phyloP scores from a whole-genome alignment of 23 tunicate genomes.

The Oikopleura dioica region DNA sequence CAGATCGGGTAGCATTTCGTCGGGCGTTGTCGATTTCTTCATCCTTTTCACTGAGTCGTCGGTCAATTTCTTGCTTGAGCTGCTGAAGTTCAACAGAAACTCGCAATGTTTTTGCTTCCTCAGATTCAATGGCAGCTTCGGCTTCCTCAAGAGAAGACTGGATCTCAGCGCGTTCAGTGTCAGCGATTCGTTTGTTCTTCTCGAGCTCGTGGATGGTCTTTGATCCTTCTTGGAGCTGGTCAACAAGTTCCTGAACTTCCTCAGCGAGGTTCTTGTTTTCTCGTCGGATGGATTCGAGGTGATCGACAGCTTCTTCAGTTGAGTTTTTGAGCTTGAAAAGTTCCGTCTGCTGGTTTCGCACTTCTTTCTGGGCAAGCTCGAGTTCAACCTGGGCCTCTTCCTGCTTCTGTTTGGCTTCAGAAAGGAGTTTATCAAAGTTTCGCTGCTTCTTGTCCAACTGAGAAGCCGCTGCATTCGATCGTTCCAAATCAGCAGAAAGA shows the following conservation, averaged over 20 bases:
- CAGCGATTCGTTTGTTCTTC: slow-evolving; percentile 35
- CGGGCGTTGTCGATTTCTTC: slow-evolving; percentile 83
- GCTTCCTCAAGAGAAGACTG: too few relatives aligned
- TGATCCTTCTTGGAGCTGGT: too few relatives aligned
- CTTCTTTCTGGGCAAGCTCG: slow-evolving; percentile 71
- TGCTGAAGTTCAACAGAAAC: too few relatives aligned
- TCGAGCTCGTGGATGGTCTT: too few relatives aligned
- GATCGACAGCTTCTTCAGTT: slow-evolving; percentile 70
- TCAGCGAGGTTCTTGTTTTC: too few relatives aligned
- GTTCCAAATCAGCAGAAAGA: slow-evolving; percentile 45
- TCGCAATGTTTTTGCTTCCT: too few relatives aligned
- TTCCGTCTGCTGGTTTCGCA: slow-evolving; percentile 49
- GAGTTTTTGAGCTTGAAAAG: slow-evolving; percentile 75
- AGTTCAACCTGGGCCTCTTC: slow-evolving; percentile 66
- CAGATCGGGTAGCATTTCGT: slow-evolving; percentile 45
- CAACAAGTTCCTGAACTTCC: too few relatives aligned
- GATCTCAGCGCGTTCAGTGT: too few relatives aligned
- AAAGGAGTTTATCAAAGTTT: too few relatives aligned
- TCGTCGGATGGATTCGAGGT: slow-evolving; percentile 49
- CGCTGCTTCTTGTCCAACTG: too few relatives aligned
- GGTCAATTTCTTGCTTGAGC: slow-evolving; percentile 67
- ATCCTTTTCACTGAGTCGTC: slow-evolving; percentile 67
- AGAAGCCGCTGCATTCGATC: slow-evolving; percentile 75
- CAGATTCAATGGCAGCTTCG: too few relatives aligned
- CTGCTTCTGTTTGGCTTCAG: slow-evolving; percentile 64